Base-by-base conservation (phyloP, 30 jellyfish, hydroid and myxozoan species). In the Aurelia coerulea region DNA sequence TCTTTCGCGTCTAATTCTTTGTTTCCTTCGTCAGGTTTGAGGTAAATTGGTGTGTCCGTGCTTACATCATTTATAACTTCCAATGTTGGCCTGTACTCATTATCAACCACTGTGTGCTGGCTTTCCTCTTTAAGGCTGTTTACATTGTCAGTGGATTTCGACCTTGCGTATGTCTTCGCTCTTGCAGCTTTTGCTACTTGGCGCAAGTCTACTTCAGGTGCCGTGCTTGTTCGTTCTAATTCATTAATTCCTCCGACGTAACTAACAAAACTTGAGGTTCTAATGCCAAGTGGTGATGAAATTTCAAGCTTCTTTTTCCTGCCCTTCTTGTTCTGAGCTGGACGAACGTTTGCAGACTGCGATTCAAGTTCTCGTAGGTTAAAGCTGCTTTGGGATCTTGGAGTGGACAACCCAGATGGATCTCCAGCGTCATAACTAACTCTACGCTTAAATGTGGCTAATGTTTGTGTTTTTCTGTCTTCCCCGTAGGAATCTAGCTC, bases 351-450 rank as follows among this genome's bases (percentile, higher is more conserved):
- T 34, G 35, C 73, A 12, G 73, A 84, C n/a, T 71, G 62, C 64
- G 90, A 34, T 29, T 64, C 95, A 41, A 79, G 76, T 31, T 88
- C 96, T 53, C 96, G 18, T 1, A 88, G 73, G 75, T 79, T 88
- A 53, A 74, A 78, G 29, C 96, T 88, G 83, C 96, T 88, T 58
- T 77, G 90, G 49, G 96, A 88, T 18, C 96, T 53, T 51, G 91
- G 80, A 3, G 89, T 42, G 35, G 86, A 62, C 2, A 78, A 42
- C 16, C 83, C 91, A n/a, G 89, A 35, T 9, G 29, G 62, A 9
- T 76, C 79, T 12, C 78, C 78, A 14, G 72, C 68, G 39, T 88
- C 96, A 68, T 88, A 72, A 23, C 93, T 74, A 2, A 71, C 80
- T 39, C 88, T 83, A 2, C 91, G 74, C 75, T 79, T 79, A 49